Evolutionary conservation across 2,113 vertebrate species (phyloP).

Genomic region (Orycteropus afer): DNA sequence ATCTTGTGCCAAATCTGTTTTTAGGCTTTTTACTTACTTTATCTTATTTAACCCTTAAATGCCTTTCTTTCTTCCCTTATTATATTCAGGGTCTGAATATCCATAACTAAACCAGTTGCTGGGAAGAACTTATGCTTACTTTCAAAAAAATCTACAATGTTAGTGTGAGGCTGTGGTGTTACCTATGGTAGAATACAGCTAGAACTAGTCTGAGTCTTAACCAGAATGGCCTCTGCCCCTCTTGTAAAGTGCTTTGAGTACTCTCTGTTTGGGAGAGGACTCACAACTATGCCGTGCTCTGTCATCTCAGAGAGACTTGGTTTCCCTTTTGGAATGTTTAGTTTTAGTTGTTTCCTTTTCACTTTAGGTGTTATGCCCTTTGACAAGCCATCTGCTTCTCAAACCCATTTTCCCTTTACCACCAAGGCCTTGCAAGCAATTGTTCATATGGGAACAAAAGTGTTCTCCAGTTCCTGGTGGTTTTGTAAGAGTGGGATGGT

Average conservation of each 20-base stretch:
- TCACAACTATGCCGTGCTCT: constrained; percentile 1
- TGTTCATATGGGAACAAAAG: constrained; percentile 66
- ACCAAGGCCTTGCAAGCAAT: constrained; percentile 38
- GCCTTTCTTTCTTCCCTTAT: constrained; percentile 23
- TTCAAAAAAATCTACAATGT: constrained; percentile 48
- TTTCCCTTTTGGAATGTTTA: constrained; percentile 59
- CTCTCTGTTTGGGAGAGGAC: background rate
- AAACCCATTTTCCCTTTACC: constrained; percentile 46
- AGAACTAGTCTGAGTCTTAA: background rate
- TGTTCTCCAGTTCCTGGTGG: constrained; percentile 57
- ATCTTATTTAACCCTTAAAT: constrained; percentile 40
- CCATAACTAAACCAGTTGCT: background rate
- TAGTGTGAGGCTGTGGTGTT: constrained; percentile 15
- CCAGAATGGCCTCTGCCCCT: background rate
- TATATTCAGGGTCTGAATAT: constrained; percentile 18
- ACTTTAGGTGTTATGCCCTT: constrained; percentile 68
- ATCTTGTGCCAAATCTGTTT: background rate
- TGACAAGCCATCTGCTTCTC: constrained; percentile 69
- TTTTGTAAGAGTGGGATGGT: constrained; percentile 58
- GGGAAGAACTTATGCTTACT: constrained; percentile 21
- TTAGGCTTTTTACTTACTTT: constrained; percentile 21
- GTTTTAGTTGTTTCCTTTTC: constrained; percentile 66
- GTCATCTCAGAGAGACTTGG: constrained; percentile 33
- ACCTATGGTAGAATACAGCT: background rate
- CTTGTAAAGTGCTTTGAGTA: background rate